Conservation (phyloP, 2,888 invertebrate species). For the Drosophila mulleri region DNA sequence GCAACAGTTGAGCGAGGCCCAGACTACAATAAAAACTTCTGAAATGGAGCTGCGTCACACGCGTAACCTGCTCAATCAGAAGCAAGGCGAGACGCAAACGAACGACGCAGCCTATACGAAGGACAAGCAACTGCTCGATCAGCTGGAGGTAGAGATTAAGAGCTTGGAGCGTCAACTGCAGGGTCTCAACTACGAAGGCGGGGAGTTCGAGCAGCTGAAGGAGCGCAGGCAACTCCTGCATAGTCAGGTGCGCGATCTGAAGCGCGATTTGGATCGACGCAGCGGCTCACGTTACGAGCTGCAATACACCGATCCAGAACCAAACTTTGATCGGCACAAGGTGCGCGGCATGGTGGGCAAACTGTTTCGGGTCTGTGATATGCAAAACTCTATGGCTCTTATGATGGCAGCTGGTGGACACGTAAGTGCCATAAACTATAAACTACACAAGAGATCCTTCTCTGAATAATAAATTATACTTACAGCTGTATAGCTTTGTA, state of each 20-base stretch:
- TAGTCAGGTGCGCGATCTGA: constrained; percentile 86
- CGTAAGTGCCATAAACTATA: constrained; percentile 86
- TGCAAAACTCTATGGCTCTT: constrained; percentile 90
- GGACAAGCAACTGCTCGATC: constrained; percentile 87
- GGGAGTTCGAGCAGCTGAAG: constrained; percentile 86
- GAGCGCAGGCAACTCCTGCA: constrained; percentile 86
- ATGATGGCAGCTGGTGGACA: constrained; percentile 94
- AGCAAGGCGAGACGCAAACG: constrained; percentile 88
- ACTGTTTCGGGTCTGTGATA: constrained; percentile 90
- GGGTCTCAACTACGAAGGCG: constrained; percentile 88
- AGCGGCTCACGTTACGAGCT: constrained; percentile 86
- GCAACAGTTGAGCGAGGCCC: constrained; percentile 90
- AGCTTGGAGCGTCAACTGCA: constrained; percentile 85
- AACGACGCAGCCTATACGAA: constrained; percentile 89
- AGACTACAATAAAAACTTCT: constrained; percentile 91
- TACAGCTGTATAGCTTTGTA: constrained; percentile 94
- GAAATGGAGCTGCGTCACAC: constrained; percentile 90
- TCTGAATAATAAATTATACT: not conserved
- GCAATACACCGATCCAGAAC: constrained; percentile 91
- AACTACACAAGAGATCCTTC: not conserved
- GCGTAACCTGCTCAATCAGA: constrained; percentile 87
- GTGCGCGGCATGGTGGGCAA: constrained; percentile 93
- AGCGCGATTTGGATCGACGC: constrained; percentile 79
- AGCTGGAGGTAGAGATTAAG: constrained; percentile 87
- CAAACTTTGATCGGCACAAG: constrained; percentile 88